phyloP scores from a whole-genome alignment of 1,140 invertebrate species.

The Drosophila jambulina region DNA sequence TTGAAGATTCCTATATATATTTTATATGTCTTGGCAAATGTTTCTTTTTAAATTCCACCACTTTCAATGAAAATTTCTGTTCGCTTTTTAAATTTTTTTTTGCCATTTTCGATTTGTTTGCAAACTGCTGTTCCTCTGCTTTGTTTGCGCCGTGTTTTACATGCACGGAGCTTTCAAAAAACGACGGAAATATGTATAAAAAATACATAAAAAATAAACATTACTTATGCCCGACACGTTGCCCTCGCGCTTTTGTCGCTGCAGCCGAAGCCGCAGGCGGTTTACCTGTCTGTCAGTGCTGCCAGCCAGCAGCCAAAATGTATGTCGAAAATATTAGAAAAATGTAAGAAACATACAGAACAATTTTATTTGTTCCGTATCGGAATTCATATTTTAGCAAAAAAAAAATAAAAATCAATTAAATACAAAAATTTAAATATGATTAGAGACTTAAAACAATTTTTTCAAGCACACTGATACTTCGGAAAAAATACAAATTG shows the following conservation, averaged over 20 bases:
- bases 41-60: conserved; percentile 11
- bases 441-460: not conserved
- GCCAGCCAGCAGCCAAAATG: not conserved
- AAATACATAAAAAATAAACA: conserved; percentile 63
- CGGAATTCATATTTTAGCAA: not conserved
- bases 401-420: not conserved
- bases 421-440: no score
- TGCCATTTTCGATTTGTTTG: conserved; percentile 40
- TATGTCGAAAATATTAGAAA: not conserved
- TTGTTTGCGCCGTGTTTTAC: conserved; percentile 57
- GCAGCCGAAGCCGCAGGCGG: conserved; percentile 32
- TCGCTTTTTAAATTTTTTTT: conserved; percentile 17
- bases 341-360: not conserved
- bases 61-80: conserved; percentile 10
- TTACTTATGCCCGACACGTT: conserved; percentile 75
- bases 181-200: conserved; percentile 37
- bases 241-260: conserved; percentile 50
- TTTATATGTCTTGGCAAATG: conserved; percentile 1
- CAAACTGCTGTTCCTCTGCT: not conserved
- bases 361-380: not conserved
- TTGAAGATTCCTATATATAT: not conserved
- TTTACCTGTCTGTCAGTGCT: conserved; percentile 18
- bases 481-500: not conserved
- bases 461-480: not conserved
- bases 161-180: conserved; percentile 38